A percentile compares a stretch with the other conserved stretches of the same genome.
These are phyloP conservation scores for Acleris sparsana DNA, from an alignment of 2,888 invertebrate genomes.

Conservation along the genomic window DNA sequence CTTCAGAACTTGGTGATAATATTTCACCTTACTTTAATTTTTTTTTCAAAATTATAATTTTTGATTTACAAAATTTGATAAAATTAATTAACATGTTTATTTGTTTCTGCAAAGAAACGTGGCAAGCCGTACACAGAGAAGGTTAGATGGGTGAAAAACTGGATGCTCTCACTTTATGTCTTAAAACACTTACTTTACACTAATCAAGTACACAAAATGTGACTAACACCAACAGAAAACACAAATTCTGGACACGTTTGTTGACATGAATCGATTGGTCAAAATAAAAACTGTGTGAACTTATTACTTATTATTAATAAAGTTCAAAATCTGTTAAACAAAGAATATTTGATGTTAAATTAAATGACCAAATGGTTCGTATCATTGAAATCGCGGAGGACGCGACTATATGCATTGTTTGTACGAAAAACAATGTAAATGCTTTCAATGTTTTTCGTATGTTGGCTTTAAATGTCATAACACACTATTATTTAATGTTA, in stretches of 20 bases:
- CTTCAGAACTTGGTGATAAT: too few species aligned
- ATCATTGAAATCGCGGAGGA: conserved; percentile 42
- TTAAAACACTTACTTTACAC: conserved; percentile 62
- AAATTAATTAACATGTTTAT: conserved; percentile 63
- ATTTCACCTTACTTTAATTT: too few species aligned
- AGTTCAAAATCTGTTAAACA: background rate
- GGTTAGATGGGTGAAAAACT: conserved; percentile 85
- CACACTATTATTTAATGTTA: conserved; percentile 35
- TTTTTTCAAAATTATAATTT: too few species aligned
- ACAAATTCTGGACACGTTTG: conserved; percentile 41
- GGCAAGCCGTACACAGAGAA: conserved; percentile 91
- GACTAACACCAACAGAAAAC: conserved; percentile 61
- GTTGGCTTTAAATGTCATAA: conserved; percentile 61
- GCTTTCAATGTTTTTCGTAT: conserved; percentile 45
- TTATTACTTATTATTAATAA: background rate
- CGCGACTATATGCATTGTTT: conserved; percentile 41
- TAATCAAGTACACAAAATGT: conserved; percentile 60
- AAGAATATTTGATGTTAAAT: background rate
- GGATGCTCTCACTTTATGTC: conserved; percentile 73
- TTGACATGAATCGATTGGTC: conserved; percentile 20
- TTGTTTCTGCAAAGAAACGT: conserved; percentile 86
- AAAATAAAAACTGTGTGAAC: background rate
- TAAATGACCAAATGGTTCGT: conserved; percentile 28
- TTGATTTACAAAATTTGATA: background rate
- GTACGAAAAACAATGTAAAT: conserved; percentile 41